Evolutionary conservation across 2,888 invertebrate genomes (phyloP).

Genomic region (Acanthosoma haemorrhoidale): DNA sequence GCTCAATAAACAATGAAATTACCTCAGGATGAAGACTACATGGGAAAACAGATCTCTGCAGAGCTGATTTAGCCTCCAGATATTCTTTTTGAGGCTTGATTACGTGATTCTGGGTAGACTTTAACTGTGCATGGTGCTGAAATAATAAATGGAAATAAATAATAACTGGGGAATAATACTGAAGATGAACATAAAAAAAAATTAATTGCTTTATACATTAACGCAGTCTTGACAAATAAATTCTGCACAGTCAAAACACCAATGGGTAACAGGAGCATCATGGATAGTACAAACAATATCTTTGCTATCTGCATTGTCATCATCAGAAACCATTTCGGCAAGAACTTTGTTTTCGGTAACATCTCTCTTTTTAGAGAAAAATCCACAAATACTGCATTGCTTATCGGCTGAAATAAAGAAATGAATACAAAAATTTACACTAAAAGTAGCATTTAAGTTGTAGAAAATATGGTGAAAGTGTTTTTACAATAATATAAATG

Average conservation of each 20-base stretch:
- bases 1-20: no score
- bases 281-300: conserved; percentile 61
- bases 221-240: conserved; percentile 89
- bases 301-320: background rate
- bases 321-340: conserved; percentile 15
- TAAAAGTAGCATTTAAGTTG: no score
- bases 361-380: background rate
- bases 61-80: conserved; percentile 21
- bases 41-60: conserved; percentile 43
- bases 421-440: background rate
- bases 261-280: conserved; percentile 78
- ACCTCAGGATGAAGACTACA: conserved; percentile 69
- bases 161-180: background rate
- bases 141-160: conserved; percentile 24
- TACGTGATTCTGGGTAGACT: conserved; percentile 89
- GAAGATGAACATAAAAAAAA: background rate
- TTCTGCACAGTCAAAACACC: conserved; percentile 86
- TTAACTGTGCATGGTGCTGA: conserved; percentile 82
- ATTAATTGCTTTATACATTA: conserved; percentile 48
- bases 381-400: background rate
- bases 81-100: conserved; percentile 78
- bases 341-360: conserved; percentile 26
- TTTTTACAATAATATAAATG: no score
- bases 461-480: no score
- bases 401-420: background rate